These are phyloP conservation scores for Lytechinus pictus DNA, from an alignment of 35 echinoderm and acorn worm genomes.

Conservation along the genomic window DNA sequence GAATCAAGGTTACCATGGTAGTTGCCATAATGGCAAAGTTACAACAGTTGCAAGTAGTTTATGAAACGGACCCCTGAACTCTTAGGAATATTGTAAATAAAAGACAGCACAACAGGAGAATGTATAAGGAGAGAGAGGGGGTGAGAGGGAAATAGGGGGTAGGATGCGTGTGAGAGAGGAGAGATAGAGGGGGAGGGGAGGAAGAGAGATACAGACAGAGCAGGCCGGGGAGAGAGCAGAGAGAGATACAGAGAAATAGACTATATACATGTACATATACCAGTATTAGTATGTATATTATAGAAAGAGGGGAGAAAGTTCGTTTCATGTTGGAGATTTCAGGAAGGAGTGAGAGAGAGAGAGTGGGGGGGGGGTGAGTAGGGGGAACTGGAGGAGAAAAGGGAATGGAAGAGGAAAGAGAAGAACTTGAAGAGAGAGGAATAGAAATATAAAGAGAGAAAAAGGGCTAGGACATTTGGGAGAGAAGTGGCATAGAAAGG, in stretches of 20 bases:
- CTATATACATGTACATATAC: no score
- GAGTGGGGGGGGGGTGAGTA: neutral
- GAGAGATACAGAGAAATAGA: no score
- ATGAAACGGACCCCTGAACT: no score
- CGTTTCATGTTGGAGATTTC: no score
- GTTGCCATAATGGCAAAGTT: no score
- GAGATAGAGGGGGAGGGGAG: neutral
- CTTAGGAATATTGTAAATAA: neutral
- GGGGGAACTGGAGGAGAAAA: neutral
- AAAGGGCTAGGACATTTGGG: neutral
- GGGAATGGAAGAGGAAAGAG: neutral
- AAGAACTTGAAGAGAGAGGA: neutral
- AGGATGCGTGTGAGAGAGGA: neutral
- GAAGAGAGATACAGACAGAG: no score
- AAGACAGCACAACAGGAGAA: neutral
- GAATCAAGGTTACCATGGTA: no score
- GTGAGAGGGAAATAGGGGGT: neutral
- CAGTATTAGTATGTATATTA: no score
- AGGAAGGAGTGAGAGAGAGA: neutral
- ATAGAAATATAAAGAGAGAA: neutral
- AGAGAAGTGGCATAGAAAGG: no score
- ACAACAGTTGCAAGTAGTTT: no score
- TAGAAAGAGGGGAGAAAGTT: no score
- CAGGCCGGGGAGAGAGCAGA: no score
- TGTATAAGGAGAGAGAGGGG: neutral